Base-by-base conservation (phyloP, 2,797 vertebrate species). In the Sternarchorhynchus goeldii region DNA sequence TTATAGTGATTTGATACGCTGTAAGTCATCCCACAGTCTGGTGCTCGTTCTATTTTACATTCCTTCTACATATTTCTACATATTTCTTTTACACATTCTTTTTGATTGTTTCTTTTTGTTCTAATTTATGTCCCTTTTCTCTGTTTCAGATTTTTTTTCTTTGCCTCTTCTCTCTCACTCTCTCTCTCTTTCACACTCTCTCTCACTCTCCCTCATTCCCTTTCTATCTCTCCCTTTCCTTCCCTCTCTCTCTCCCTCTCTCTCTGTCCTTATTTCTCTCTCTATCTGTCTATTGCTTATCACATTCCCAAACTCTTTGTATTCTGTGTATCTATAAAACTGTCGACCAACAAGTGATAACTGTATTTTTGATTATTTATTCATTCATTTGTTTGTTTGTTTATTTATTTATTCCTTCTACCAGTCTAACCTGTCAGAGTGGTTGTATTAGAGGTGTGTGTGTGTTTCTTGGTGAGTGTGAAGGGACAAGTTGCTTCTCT, bases 311-410 rank as follows among this genome's bases (percentile, higher is more conserved):
- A 36, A 41, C 1, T 1, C 34, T 41, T 66, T 65, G 39, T 14
- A 14, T 66, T 41, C 36, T 25, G 5, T 21, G 36, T 20, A 12
- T 34, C 36, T 66, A 31, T 66, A 66, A 66, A 66, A 7, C 10
- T 67, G 36, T 80, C 63, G 41, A 4, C 79, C 79, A 83, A 76
- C 75, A 78, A 71, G 59, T 74, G 41, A 36, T 63, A 64, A 59
- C 74, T 59, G 81, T 53, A 32, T 78, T 75, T 31, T 72, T 81
- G 58, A 82, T 72, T 66, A 81, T 58, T 66, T 78, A 75, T 80
- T 62, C 63, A 36, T 80, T 87, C 76, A 7, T 73, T 85, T 74
- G 50, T 68, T 68, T n/a, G n/a, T n/a, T 66, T 78, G 75, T 80
- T 62, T 66, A 36, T 80, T 87, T 77, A 7, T 73, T 85, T 74